Conservation (phyloP, 1,140 invertebrate genomes). For the Megalonaias nervosa region DNA sequence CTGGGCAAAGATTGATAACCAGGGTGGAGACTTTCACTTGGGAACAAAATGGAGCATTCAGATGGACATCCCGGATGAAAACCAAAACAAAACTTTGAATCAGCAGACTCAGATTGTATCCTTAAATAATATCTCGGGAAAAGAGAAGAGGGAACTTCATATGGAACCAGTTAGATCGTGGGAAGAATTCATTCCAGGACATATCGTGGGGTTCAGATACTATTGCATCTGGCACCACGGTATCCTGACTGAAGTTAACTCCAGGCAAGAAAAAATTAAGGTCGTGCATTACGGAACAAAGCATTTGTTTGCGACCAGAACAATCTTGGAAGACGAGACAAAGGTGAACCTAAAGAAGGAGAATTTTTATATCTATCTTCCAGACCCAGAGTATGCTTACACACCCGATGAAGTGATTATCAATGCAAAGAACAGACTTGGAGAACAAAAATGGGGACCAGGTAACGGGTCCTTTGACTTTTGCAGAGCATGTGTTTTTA, state of each 20-base stretch:
- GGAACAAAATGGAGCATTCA: too few relatives aligned
- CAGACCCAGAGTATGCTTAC: slow-evolving; percentile 1
- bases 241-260: slow-evolving; percentile 15
- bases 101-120: too few relatives aligned
- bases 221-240: slow-evolving; percentile 22
- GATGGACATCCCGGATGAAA: too few relatives aligned
- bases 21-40: too few relatives aligned
- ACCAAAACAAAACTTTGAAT: too few relatives aligned
- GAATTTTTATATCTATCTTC: slow-evolving; percentile 13
- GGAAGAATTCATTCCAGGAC: slow-evolving; percentile 15
- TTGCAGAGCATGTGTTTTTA: slow-evolving; percentile 16
- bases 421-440: slow-evolving; percentile 5
- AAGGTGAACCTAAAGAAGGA: slow-evolving; percentile 9
- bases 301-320: slow-evolving; percentile 23
- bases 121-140: not conserved
- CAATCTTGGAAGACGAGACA: slow-evolving; percentile 18
- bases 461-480: slow-evolving; percentile 16
- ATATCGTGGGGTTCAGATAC: slow-evolving; percentile 15
- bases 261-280: slow-evolving; percentile 13
- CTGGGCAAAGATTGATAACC: slow-evolving; percentile 24
- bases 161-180: not conserved
- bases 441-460: slow-evolving; percentile 10
- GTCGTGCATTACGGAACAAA: slow-evolving; percentile 30
- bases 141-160: slow-evolving; percentile 12
- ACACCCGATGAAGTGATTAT: not conserved